phyloP scores from a whole-genome alignment of 2,888 invertebrate genomes.

The Tenthredo scrophulariae region DNA sequence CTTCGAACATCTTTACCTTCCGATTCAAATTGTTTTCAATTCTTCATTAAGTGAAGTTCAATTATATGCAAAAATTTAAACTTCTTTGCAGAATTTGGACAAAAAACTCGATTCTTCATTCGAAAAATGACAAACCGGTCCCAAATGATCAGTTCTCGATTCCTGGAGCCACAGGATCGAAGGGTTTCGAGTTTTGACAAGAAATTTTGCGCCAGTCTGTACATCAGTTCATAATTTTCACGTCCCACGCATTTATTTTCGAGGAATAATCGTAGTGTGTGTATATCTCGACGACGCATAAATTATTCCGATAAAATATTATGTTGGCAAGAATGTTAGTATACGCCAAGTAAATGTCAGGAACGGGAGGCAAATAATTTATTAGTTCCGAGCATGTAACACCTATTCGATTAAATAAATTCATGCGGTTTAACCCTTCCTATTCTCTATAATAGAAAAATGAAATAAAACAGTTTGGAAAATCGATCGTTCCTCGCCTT shows the following conservation, averaged over 20 bases:
- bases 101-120: neutral
- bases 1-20: neutral
- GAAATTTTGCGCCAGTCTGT: slow-evolving; percentile 63
- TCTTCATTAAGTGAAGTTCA: neutral
- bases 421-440: neutral
- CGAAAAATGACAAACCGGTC: neutral
- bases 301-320: slow-evolving; percentile 68
- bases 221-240: slow-evolving; percentile 71
- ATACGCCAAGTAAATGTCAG: slow-evolving; percentile 52
- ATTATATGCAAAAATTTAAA: neutral
- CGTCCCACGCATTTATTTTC: slow-evolving; percentile 70
- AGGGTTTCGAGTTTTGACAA: neutral
- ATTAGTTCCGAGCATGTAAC: slow-evolving; percentile 1
- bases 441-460: neutral
- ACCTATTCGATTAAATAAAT: slow-evolving; percentile 37
- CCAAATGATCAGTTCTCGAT: neutral
- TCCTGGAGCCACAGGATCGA: neutral
- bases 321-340: slow-evolving; percentile 50
- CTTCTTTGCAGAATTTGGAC: neutral
- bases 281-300: slow-evolving; percentile 67
- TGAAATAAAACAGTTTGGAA: neutral
- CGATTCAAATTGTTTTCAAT: neutral
- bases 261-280: slow-evolving; percentile 66
- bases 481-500: neutral
- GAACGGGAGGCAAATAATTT: slow-evolving; percentile 17